Base-by-base conservation (phyloP, 2,113 vertebrate genomes). In the Scartelaos histophorus region DNA sequence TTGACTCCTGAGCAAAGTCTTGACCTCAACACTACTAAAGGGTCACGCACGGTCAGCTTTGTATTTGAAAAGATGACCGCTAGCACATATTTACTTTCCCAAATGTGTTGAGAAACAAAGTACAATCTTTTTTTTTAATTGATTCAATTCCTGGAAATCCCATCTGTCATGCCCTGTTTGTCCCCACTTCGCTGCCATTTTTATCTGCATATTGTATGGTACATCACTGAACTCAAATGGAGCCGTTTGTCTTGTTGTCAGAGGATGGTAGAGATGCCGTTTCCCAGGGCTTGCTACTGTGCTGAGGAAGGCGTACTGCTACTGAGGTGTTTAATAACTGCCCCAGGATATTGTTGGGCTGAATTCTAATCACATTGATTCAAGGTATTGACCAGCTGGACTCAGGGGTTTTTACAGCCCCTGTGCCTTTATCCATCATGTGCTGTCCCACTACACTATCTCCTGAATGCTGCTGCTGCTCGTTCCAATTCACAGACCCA, bases 321-420 rank as follows among this genome's bases (percentile, higher is more conserved):
- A 56, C 71, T 34, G 75, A 81, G 82, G 88, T 81, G 75, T 89
- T 89, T 85, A 88, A 87, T 87, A 91, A 87, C 79, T 75, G 76
- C 79, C 19, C 15, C 56, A 71, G 78, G 81, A 85, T 85, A 83
- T 79, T 82, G 83, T 88, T 85, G 70, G 68, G 73, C 75, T 75
- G 79, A 89, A 89, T 90, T 90, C 82, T 89, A 88, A 91, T 91
- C 80, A 82, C 79, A 90, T 90, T 88, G 89, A 92, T 91, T 90
- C 75, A 83, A 77, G 60, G 74, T 85, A 91, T 92, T 90, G 91
- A 91, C 73, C 75, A 51, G 47, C 3, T 43, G 62, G 79, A 82
- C 82, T 71, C 69, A 24, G 71, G 72, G 67, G 51, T 66, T 79
- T 89, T 87, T 86, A 83, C 67, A 57, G 75, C 68, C 71, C 68